phyloP scores from a whole-genome alignment of 1,140 invertebrate genomes.

The Camponotus floridanus region DNA sequence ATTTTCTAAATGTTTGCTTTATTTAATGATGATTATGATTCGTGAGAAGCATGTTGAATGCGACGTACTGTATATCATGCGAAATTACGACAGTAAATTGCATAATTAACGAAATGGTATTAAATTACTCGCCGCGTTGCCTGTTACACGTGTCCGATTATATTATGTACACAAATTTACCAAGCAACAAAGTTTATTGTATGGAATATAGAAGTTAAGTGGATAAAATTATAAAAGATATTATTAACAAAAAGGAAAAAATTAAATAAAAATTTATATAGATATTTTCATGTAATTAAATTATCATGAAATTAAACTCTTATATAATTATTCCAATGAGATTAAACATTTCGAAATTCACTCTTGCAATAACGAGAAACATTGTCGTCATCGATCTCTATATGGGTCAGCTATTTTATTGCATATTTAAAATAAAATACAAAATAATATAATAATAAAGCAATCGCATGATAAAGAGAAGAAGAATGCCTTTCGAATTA shows the following conservation, averaged over 20 bases:
- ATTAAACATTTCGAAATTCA: neutral
- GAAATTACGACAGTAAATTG: conserved; percentile 24
- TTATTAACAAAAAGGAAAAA: neutral
- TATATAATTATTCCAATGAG: neutral
- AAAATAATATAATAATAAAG: neutral
- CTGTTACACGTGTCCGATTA: conserved; percentile 19
- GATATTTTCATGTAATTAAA: too few species aligned
- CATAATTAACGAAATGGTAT: conserved; percentile 27
- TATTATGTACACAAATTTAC: conserved; percentile 13
- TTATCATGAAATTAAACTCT: too few species aligned
- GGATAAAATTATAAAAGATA: conserved; percentile 4
- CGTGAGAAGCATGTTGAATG: neutral
- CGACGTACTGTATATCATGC: neutral
- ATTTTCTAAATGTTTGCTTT: neutral
- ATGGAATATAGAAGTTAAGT: neutral
- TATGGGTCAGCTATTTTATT: neutral
- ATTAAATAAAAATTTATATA: too few species aligned
- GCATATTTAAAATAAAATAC: neutral
- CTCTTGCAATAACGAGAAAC: neutral
- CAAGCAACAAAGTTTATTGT: neutral
- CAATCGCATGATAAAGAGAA: neutral
- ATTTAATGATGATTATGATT: neutral
- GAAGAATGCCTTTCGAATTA: conserved; percentile 7
- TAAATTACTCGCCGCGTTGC: conserved; percentile 13
- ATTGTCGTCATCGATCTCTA: neutral